Evolutionary conservation across 2,888 invertebrate species (phyloP), one percentile per base, ranked within the genome.

Genomic region (Biston stratarius): DNA sequence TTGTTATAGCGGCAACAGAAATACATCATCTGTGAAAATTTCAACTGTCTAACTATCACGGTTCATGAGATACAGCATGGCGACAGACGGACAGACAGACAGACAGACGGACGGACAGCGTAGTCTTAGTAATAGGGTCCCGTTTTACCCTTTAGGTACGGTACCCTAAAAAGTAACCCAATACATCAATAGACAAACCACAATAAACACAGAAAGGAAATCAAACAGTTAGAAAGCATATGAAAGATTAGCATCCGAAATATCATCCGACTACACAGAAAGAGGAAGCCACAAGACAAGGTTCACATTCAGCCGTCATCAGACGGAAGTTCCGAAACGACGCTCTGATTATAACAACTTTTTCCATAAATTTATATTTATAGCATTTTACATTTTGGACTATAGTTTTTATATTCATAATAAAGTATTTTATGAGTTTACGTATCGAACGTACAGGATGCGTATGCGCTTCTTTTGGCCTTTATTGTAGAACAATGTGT

Each of bases 341-440:
- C 83, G 77, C 44, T 44, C 6, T 77, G 83, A 86, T 89, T 90
- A 82, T 85, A 88, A 86, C 83, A 82, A 80, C 86, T 87, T 83
- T 85, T 81, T 79, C 84, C 86, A 88, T 89, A 91, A 91, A 90
- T 59, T 59, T 48, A 36, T 58, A 58, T 58, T 58, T 49, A 59
- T 49, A 59, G 40, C 49, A 59, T 59, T 59, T 59, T 59, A 40
- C 58, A 58, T 58, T 89, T 86, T 83, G 80, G 79, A 87, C 69
- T 70, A 73, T 84, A 82, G 81, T 79, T 83, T 83, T 84, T 83
- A 86, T 89, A 91, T 88, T 87, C 85, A 90, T 91, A 91, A 91
- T 91, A 92, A 91, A 91, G 84, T 84, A 72, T 89, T 92, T 92
- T 92, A 92, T 81, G 92, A 86, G 83, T 85, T 85, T 82, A 82